These are phyloP conservation scores for Phasia obesa DNA, from an alignment of 2,888 invertebrate species.

Conservation along the genomic window DNA sequence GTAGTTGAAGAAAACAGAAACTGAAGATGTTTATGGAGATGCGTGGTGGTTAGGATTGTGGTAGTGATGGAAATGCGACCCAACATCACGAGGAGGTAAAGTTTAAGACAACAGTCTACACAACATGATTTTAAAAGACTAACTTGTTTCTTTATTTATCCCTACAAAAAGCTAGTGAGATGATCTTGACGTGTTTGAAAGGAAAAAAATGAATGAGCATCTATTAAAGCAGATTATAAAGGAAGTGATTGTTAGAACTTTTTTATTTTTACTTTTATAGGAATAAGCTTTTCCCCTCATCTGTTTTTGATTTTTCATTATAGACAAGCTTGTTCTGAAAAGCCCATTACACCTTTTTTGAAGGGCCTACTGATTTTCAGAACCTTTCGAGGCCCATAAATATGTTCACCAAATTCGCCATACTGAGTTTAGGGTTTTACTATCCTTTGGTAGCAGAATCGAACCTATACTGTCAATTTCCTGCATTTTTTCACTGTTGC, in stretches of 20 bases:
- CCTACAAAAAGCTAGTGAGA: constrained; percentile 1
- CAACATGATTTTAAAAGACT: constrained; percentile 62
- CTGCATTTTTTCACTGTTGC: no score
- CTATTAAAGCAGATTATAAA: constrained; percentile 13
- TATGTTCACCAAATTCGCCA: no score
- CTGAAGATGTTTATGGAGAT: constrained; percentile 57
- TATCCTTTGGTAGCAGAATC: no score
- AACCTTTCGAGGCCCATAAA: no score
- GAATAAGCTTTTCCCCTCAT: no score
- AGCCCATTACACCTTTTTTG: no score
- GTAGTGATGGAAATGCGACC: constrained; percentile 59
- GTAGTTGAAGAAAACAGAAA: constrained; percentile 38
- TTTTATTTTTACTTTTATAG: no score
- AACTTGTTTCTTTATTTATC: constrained; percentile 41
- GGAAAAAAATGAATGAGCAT: background rate
- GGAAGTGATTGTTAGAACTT: constrained; percentile 12
- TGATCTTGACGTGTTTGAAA: constrained; percentile 23
- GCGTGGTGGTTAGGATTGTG: constrained; percentile 56
- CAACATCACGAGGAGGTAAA: constrained; percentile 65
- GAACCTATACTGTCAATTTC: no score
- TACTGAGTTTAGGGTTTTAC: no score
- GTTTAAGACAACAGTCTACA: constrained; percentile 56
- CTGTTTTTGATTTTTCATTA: no score
- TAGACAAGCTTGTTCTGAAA: no score
- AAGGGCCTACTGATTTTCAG: no score